These are phyloP conservation scores for Sparus aurata DNA, from an alignment of 2,797 vertebrate species.

Conservation along the genomic window DNA sequence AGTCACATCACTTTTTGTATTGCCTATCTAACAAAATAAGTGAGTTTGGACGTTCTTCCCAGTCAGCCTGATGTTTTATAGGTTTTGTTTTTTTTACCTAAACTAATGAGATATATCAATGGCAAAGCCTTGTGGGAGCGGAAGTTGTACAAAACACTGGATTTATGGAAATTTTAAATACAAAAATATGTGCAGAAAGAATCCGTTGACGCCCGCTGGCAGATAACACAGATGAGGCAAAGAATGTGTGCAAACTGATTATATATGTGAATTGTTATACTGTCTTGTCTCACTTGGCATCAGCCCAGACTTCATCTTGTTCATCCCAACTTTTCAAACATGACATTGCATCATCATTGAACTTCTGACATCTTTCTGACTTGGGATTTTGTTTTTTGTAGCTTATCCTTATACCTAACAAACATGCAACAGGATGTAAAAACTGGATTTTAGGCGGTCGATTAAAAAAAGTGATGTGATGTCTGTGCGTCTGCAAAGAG, in stretches of 20 bases:
- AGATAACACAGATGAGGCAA: background rate
- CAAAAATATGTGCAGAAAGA: background rate
- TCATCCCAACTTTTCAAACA: too few relatives aligned
- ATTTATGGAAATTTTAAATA: background rate
- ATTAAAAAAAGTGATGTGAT: background rate
- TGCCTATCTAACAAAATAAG: background rate
- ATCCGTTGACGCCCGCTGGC: background rate
- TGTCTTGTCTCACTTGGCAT: too few relatives aligned
- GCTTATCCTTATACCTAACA: background rate
- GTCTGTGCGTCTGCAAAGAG: constrained; percentile 75
- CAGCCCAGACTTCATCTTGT: too few relatives aligned
- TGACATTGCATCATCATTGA: too few relatives aligned
- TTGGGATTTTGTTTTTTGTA: too few relatives aligned
- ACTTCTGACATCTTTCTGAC: too few relatives aligned
- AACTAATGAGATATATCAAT: background rate
- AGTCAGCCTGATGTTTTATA: background rate
- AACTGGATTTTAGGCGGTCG: background rate
- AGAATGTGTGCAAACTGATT: background rate
- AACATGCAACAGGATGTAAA: background rate
- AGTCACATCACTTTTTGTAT: background rate
- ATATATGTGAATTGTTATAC: too few relatives aligned
- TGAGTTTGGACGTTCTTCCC: background rate
- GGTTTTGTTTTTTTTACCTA: background rate
- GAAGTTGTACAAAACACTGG: background rate
- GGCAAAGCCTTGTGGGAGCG: background rate